Evolutionary conservation across 2,113 vertebrate species (phyloP).

Genomic region (Trochalopteron elliotii): DNA sequence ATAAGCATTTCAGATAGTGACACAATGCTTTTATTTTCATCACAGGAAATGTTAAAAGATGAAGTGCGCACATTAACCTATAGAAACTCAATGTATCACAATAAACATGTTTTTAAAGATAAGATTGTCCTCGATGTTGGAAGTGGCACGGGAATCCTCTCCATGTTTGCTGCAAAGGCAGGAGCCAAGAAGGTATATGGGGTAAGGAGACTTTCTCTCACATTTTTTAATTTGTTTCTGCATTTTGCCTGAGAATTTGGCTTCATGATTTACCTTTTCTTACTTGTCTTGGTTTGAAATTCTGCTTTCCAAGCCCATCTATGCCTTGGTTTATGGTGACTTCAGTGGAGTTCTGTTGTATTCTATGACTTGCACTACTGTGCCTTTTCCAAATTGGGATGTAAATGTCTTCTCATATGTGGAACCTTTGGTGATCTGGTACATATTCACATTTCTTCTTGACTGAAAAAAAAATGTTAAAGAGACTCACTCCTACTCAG

Average conservation of each 20-base stretch:
- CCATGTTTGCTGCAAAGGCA: conserved; percentile 98
- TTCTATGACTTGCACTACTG: neutral
- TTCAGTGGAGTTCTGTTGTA: neutral
- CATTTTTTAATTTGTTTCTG: neutral
- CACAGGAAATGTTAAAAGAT: conserved; percentile 97
- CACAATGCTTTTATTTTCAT: neutral
- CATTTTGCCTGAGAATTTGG: neutral
- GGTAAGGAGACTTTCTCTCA: conserved; percentile 78
- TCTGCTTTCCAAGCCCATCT: neutral
- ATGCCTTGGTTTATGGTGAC: neutral
- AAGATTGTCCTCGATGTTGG: conserved; percentile 96
- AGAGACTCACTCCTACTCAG: neutral
- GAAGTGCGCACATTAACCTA: conserved; percentile 96
- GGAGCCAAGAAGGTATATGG: conserved; percentile 96
- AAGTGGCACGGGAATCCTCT: conserved; percentile 96
- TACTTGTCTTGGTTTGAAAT: neutral
- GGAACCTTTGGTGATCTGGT: neutral
- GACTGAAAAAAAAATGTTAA: neutral
- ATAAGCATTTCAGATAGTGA: neutral
- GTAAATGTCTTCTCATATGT: neutral
- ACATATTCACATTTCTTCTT: neutral
- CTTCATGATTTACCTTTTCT: neutral
- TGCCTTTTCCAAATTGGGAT: neutral
- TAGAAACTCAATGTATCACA: conserved; percentile 98
- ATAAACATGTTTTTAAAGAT: conserved; percentile 98